Percentiles rank a stretch among this genome's conserved stretches.
These are phyloP conservation scores for Otocyon megalotis DNA, from an alignment of 2,113 vertebrate genomes.

Conservation along the genomic window DNA sequence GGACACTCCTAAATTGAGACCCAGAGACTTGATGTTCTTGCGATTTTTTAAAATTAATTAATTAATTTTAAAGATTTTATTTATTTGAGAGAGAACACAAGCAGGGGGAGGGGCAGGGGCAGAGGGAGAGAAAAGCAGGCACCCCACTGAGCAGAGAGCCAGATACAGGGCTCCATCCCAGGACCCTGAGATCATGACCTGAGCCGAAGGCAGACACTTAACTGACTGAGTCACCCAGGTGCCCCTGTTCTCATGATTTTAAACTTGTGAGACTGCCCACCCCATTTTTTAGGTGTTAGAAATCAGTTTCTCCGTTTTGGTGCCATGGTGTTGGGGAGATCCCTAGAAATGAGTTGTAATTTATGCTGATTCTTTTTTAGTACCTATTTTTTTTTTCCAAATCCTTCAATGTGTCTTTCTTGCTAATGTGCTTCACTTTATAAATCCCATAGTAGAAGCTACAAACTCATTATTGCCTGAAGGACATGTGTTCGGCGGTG, in stretches of 20 bases:
- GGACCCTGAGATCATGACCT: background rate
- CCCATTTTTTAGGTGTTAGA: background rate
- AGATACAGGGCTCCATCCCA: rapidly evolving
- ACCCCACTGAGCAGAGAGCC: background rate
- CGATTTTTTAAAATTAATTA: background rate
- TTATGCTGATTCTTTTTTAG: background rate
- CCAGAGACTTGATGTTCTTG: background rate
- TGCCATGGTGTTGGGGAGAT: background rate
- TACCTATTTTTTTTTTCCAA: background rate
- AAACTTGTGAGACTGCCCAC: background rate
- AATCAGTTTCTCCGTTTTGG: background rate
- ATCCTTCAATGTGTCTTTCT: background rate
- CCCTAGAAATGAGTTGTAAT: background rate
- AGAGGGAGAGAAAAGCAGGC: background rate
- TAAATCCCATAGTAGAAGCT: background rate
- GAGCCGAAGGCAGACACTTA: background rate
- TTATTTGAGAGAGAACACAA: background rate
- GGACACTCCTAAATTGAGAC: background rate
- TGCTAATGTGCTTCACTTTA: background rate
- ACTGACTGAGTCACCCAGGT: background rate
- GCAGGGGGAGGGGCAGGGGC: background rate
- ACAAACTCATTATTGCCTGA: background rate
- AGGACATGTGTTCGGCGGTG: background rate
- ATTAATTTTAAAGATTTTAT: background rate
- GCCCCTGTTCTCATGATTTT: background rate